Evolutionary conservation across 2,888 invertebrate genomes (phyloP), one percentile per base, ranked within the genome.

Genomic region (Drosophila antonietae): DNA sequence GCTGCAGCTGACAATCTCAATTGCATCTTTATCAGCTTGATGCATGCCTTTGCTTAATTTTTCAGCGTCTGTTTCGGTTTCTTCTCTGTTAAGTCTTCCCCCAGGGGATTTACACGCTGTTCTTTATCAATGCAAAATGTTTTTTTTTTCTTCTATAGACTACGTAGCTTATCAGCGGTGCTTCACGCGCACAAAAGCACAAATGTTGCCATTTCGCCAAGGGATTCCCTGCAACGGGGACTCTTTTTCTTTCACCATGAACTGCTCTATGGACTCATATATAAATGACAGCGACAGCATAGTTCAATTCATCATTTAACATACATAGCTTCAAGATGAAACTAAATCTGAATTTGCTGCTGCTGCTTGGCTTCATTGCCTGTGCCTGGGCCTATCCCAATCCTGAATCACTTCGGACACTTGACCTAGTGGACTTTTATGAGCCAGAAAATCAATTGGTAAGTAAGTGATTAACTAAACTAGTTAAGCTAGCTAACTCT

Each of bases 351-450:
- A 18, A 12, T 41, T 31, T n/a, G 23, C 23, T 37, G 41, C 28
- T 55, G 55, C n/a, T 55, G 41, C 31, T 46, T 1, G 55, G 55
- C 37, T 23, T 53, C 15, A 2, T 23, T 15, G 52, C 7, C 55
- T 55, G 39, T 7, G 55, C 41, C 41, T 55, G 39, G 28, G 41
- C 55, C 0, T 55, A 55, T 55, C 41, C 55, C 41, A 55, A 55
- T 55, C 55, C 39, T 12, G 18, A 37, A 8, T 33, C 18, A 31
- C 8, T 35, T 1, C 33, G 9, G 18, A 12, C 18, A 31, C 5
- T 49, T n/a, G 47, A 47, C 8, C 31, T 20, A 14, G 0, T 35
- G 20, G 52, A 0, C 5, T 8, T 15, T 4, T 15, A 2, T 28
- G 23, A 55, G 55, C 31, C 41, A 8, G 55, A 41, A 0, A 55